Conservation (phyloP, 2,888 invertebrate genomes). For the Prenolepis imparis region DNA sequence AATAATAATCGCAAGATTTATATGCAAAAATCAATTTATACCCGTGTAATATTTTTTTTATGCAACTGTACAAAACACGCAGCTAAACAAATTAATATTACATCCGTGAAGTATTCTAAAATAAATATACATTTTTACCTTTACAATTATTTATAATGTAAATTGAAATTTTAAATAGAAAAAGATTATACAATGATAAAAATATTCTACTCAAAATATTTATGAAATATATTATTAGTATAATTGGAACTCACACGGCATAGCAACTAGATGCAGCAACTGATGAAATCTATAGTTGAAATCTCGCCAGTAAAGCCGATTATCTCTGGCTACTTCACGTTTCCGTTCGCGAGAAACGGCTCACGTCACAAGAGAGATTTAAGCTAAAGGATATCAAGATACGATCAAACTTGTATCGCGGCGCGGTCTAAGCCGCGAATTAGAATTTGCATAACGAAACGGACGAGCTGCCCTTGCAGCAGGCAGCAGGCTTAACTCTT, state of each 20-base stretch:
- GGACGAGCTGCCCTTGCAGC: constrained; percentile 36
- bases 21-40: not conserved
- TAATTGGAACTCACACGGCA: not conserved
- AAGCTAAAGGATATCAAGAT: constrained; percentile 45
- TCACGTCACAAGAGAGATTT: constrained; percentile 45
- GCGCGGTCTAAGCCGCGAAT: constrained; percentile 35
- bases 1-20: not conserved
- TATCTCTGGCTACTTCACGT: constrained; percentile 40
- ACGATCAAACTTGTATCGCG: constrained; percentile 39
- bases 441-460: constrained; percentile 51
- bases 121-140: not conserved
- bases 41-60: not conserved
- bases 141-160: not conserved
- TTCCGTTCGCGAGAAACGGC: constrained; percentile 35
- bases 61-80: not conserved
- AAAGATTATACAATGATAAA: not conserved
- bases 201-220: not conserved
- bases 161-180: not conserved
- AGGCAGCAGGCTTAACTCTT: constrained; percentile 23
- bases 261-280: not conserved
- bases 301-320: constrained; percentile 35
- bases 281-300: constrained; percentile 45
- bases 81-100: not conserved
- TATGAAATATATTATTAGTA: not conserved
- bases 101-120: not conserved